These are phyloP conservation scores for Myotis pilosus DNA, from an alignment of 2,797 vertebrate species.

Conservation along the genomic window DNA sequence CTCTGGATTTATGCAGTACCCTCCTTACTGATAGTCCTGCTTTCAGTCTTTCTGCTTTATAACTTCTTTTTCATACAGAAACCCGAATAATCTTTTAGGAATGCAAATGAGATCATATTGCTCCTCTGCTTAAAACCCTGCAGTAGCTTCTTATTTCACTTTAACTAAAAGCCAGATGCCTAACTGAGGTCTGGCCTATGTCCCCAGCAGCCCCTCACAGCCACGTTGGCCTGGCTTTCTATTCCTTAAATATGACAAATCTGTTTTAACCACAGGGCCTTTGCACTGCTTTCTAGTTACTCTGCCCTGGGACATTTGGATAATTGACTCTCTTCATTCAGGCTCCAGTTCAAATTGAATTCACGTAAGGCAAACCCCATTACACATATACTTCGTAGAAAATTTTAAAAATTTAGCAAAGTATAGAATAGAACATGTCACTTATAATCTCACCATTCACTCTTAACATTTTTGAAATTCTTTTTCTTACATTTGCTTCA, in stretches of 20 bases:
- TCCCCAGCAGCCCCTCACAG: not conserved
- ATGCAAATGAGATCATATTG: slow-evolving; percentile 32
- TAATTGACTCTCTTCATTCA: not conserved
- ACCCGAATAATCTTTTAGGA: slow-evolving; percentile 44
- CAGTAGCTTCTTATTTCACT: not conserved
- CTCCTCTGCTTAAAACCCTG: not conserved
- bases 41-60: not conserved
- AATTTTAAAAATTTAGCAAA: not conserved
- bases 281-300: not conserved
- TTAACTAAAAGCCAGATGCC: not conserved
- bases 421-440: not conserved
- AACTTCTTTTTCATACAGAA: not conserved
- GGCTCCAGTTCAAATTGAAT: not conserved
- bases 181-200: not conserved
- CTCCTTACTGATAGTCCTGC: not conserved
- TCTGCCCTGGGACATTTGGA: not conserved
- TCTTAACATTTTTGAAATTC: not conserved
- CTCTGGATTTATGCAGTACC: accelerated
- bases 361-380: not conserved
- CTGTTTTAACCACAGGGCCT: not conserved
- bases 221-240: not conserved
- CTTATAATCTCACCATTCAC: not conserved
- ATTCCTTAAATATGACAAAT: not conserved
- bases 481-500: not conserved
- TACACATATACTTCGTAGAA: not conserved